These are phyloP conservation scores for Podotricha telesiphe DNA, from an alignment of 2,888 invertebrate species.

Conservation along the genomic window DNA sequence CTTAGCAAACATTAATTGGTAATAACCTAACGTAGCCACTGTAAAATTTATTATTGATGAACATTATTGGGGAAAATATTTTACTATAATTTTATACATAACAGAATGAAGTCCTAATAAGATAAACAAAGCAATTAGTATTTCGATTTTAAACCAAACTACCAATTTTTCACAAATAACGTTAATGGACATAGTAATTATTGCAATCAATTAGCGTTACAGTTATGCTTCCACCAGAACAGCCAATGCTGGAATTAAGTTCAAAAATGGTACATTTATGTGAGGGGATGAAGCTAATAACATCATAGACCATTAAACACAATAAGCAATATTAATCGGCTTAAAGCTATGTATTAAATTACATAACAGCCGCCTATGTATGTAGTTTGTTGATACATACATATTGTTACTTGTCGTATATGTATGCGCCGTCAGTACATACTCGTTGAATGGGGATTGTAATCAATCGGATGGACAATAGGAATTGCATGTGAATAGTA, in stretches of 20 bases:
- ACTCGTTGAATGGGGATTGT: constrained; percentile 62
- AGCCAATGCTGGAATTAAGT: constrained; percentile 37
- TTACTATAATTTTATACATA: constrained; percentile 15
- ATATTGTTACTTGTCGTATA: constrained; percentile 30
- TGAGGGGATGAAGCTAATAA: constrained; percentile 39
- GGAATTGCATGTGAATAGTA: constrained; percentile 50
- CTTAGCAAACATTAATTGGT: constrained; percentile 9
- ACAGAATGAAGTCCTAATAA: constrained; percentile 24
- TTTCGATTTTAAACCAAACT: constrained; percentile 36
- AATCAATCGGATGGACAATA: constrained; percentile 70
- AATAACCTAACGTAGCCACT: neutral
- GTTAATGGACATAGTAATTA: constrained; percentile 35
- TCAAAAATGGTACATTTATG: constrained; percentile 39
- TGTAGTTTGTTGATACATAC: constrained; percentile 15
- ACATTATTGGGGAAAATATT: neutral
- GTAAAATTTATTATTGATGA: constrained; percentile 16
- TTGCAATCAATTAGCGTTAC: constrained; percentile 41
- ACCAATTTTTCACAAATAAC: constrained; percentile 28
- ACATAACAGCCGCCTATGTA: constrained; percentile 46
- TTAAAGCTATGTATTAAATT: constrained; percentile 58
- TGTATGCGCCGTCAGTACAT: constrained; percentile 46
- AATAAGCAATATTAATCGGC: constrained; percentile 62
- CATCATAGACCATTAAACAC: constrained; percentile 48
- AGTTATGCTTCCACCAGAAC: constrained; percentile 24
- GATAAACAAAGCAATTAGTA: constrained; percentile 35